Percentiles rank a stretch among this genome's conserved stretches.
These are phyloP conservation scores for Moxostoma hubbsi DNA, from an alignment of 2,797 vertebrate genomes.

Conservation along the genomic window DNA sequence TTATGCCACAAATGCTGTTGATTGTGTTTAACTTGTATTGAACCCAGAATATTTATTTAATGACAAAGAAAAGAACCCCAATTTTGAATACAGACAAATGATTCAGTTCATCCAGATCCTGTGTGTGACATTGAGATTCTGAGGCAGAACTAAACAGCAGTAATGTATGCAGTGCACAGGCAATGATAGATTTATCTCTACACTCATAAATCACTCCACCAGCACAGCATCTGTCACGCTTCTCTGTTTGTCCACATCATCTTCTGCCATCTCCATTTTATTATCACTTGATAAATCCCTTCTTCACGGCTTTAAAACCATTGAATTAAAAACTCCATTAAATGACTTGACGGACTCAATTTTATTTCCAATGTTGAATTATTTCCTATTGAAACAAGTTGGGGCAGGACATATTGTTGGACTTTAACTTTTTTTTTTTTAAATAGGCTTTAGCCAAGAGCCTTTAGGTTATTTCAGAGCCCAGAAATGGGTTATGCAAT, in stretches of 20 bases:
- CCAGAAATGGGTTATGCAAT: too few species aligned
- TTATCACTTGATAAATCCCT: slow-evolving; percentile 27
- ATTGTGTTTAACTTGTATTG: too few species aligned
- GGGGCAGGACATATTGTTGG: neutral
- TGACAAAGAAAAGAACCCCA: neutral
- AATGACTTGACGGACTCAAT: too few species aligned
- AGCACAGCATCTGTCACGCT: slow-evolving; percentile 30
- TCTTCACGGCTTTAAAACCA: slow-evolving; percentile 34
- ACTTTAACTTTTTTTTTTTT: neutral
- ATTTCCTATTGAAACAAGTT: too few species aligned
- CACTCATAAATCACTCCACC: slow-evolving; percentile 38
- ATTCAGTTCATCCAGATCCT: neutral
- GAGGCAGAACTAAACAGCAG: slow-evolving; percentile 36
- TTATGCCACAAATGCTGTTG: too few species aligned
- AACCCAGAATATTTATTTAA: too few species aligned
- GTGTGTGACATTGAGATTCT: neutral
- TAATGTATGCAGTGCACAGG: slow-evolving; percentile 38
- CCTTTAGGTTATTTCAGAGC: too few species aligned
- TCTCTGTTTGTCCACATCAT: slow-evolving; percentile 28
- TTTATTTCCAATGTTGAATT: too few species aligned
- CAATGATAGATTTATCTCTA: slow-evolving; percentile 37
- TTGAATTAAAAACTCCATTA: slow-evolving; percentile 33
- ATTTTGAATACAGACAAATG: slow-evolving; percentile 4
- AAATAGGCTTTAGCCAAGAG: too few species aligned
- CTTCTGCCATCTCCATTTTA: slow-evolving; percentile 39